A percentile compares a stretch with the other conserved stretches of the same genome.
phyloP scores from a whole-genome alignment of 1,140 invertebrate species.

The Thaumatotibia leucotreta region DNA sequence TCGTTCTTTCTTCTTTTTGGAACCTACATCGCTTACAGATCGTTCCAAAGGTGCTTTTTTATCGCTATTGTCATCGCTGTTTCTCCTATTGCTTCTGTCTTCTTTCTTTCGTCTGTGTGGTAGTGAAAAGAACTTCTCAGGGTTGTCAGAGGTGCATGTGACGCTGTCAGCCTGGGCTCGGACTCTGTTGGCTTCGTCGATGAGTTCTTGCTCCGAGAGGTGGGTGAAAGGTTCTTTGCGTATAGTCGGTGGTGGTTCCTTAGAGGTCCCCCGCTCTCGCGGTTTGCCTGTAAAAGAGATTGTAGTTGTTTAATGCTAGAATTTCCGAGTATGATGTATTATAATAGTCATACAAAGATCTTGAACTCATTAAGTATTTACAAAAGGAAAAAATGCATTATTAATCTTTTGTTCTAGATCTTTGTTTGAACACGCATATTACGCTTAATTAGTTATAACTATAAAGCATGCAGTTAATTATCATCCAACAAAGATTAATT shows the following conservation, averaged over 20 bases:
- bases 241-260: slow-evolving; percentile 69
- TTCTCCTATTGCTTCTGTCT: slow-evolving; percentile 61
- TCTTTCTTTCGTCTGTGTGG: slow-evolving; percentile 76
- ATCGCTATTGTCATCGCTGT: slow-evolving; percentile 57
- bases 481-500: background rate
- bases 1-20: slow-evolving; percentile 65
- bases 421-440: background rate
- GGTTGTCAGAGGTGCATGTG: slow-evolving; percentile 77
- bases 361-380: too few species aligned
- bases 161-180: slow-evolving; percentile 81
- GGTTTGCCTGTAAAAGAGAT: slow-evolving; percentile 60
- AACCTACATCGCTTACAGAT: slow-evolving; percentile 76
- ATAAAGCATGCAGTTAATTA: background rate
- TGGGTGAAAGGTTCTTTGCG: slow-evolving; percentile 81
- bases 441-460: background rate
- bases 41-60: slow-evolving; percentile 57
- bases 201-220: slow-evolving; percentile 81
- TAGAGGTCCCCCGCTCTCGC: slow-evolving; percentile 56
- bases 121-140: slow-evolving; percentile 81
- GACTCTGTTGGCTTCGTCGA: slow-evolving; percentile 83
- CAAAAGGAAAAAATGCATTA: background rate
- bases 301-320: background rate
- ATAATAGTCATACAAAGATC: background rate
- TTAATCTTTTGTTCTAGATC: background rate
- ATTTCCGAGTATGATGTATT: background rate